Evolutionary conservation across 2,888 invertebrate genomes (phyloP), one percentile per base, ranked within the genome.

Genomic region (Eupithecia insigniata): DNA sequence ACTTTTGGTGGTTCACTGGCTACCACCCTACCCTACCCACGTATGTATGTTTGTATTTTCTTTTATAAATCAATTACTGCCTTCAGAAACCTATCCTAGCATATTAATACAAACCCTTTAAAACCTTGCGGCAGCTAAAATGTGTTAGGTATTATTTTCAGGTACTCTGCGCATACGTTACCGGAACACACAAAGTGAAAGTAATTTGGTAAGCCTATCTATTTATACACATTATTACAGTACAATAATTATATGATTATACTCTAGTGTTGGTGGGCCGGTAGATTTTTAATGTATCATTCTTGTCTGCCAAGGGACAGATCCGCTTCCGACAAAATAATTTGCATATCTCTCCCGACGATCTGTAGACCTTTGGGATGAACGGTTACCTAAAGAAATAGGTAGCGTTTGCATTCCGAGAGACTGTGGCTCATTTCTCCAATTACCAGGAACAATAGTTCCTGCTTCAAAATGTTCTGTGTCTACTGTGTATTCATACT

Each of bases 251-350:
- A 34, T 68, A 60, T 61, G 68, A 61, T 68, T 68, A 68, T 68
- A 69, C 67, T 62, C 66, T 68, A 68, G 43, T 68, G 68, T 68
- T 68, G 68, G 68, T 68, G 61, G 66, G 66, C 67, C 60, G 66
- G 68, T 69, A 71, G 71, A 55, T 69, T 74, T 71, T 76, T 46
- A 75, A 69, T 73, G 67, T 69, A 75, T 69, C 73, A 71, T 71
- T 76, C 73, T 77, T 76, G 71, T 71, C 60, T 76, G 75, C 74
- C 77, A 77, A 46, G 74, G 74, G 67, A 77, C 75, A 55, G 73
- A 71, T 70, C 75, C 77, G 64, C 66, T 69, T 73, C 72, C 77
- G 68, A 76, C 69, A 73, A 77, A 77, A 58, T 75, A 77, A 65
- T 77, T 60, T 66, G 70, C 69, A 76, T 69, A 74, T 70, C 66